Conservation (phyloP, 2,888 invertebrate species). For the Dexiosoma caninum region DNA sequence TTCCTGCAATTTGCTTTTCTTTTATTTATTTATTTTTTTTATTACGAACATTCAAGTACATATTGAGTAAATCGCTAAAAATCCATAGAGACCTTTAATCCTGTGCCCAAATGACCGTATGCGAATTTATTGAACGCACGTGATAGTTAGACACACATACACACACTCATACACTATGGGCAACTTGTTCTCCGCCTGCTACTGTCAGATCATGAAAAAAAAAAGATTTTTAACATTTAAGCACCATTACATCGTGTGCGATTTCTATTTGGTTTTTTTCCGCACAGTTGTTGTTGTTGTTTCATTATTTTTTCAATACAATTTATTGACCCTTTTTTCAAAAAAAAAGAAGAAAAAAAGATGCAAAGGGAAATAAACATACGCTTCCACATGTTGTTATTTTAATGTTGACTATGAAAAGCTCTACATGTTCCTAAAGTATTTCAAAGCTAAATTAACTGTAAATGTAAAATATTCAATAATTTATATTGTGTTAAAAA, state of each 20-base stretch:
- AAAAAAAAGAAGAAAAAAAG: not conserved
- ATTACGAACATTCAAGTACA: slow-evolving; percentile 10
- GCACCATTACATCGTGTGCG: slow-evolving; percentile 59
- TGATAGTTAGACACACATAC: slow-evolving; percentile 70
- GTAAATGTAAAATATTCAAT: slow-evolving; percentile 41
- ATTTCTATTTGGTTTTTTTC: slow-evolving; percentile 52
- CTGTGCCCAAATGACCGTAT: slow-evolving; percentile 69
- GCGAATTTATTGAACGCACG: slow-evolving; percentile 74
- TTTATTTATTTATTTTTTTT: slow-evolving; percentile 14
- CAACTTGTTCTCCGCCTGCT: not conserved
- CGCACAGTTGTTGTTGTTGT: not conserved
- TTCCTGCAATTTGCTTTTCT: slow-evolving; percentile 7
- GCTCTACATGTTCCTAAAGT: not conserved
- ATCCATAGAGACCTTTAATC: slow-evolving; percentile 68
- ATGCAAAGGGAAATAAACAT: not conserved
- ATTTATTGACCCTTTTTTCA: slow-evolving; percentile 45
- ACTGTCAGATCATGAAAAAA: not conserved
- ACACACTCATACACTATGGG: slow-evolving; percentile 16
- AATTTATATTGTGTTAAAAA: slow-evolving; percentile 39
- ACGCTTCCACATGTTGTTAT: not conserved
- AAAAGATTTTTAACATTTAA: slow-evolving; percentile 50
- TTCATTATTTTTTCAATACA: slow-evolving; percentile 18
- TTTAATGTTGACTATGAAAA: not conserved
- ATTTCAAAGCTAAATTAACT: slow-evolving; percentile 48
- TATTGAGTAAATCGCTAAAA: slow-evolving; percentile 58